Evolutionary conservation across 2,888 invertebrate species (phyloP), one percentile per base, ranked within the genome.

Genomic region (Exocentrus adspersus): DNA sequence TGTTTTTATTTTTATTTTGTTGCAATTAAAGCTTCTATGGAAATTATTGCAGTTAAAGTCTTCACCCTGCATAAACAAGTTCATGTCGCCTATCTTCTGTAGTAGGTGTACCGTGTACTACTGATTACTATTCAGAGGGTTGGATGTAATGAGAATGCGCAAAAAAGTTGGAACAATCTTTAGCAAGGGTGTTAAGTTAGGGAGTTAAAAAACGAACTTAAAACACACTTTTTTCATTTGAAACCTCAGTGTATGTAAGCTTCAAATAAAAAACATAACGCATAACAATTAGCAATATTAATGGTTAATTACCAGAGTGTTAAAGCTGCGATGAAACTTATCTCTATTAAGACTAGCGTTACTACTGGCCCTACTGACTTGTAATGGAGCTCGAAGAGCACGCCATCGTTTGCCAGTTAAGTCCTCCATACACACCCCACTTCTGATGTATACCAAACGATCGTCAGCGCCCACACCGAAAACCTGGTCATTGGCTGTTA

Each of bases 331-430:
- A 75, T 80, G 80, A 62, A 79, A 77, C 65, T 78, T 81, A 72
- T 82, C 82, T 53, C 80, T 75, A 67, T 76, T 79, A 37, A 83
- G 85, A 79, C 92, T 93, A 53, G 92, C 89, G 69, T 89, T 90
- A 80, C 93, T 93, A 70, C 92, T 92, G 50, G 93, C 91, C 69
- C 94, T 87, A 80, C 93, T 93, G 45, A 93, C 85, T 83, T 94
- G 93, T 83, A 93, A 87, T 48, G 92, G 91, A 19, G 92, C 92
- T 77, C 92, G 91, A 16, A 94, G 85, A 70, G 88, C 86, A 67
- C 90, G 88, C 96, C 96, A 96, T 72, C 93, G 89, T 80, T 94
- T 94, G 0, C 96, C 96, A 14, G 94, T 93, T 67, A 92, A 85
- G 83, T 93, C 92, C 5, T 89, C 86, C 9, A 87, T 82, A 20